A percentile compares a stretch with the other conserved stretches of the same genome.
phyloP scores from a whole-genome alignment of 2,113 vertebrate genomes.

The Stegastes partitus region DNA sequence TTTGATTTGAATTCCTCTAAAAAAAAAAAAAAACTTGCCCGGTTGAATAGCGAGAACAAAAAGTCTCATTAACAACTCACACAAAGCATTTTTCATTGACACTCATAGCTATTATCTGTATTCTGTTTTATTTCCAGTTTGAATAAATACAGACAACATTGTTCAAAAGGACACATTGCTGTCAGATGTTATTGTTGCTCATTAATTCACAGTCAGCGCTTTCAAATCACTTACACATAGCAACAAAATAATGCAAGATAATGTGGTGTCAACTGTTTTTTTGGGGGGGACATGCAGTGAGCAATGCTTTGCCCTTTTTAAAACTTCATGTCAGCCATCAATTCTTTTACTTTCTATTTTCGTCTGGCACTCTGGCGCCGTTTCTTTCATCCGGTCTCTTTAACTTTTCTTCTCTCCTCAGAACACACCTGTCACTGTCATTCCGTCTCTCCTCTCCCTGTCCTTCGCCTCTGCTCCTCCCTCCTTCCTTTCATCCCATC shows the following conservation, averaged over 20 bases:
- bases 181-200: conserved; percentile 24
- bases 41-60: background rate
- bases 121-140: conserved; percentile 18
- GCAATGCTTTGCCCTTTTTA: conserved; percentile 37
- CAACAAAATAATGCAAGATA: conserved; percentile 22
- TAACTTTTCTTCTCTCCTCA: conserved; percentile 48
- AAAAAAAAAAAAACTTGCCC: conserved; percentile 22
- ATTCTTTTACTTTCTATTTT: conserved; percentile 54
- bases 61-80: background rate
- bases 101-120: conserved; percentile 20
- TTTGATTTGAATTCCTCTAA: conserved; percentile 28
- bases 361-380: conserved; percentile 29
- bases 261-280: conserved; percentile 38
- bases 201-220: conserved; percentile 8
- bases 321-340: conserved; percentile 40
- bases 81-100: background rate
- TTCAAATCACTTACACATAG: conserved; percentile 21
- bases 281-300: conserved; percentile 25
- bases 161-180: conserved; percentile 21
- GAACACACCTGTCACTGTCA: conserved; percentile 30
- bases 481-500: conserved; percentile 34
- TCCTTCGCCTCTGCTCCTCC: conserved; percentile 45
- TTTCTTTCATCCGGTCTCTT: conserved; percentile 59
- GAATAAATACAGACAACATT: conserved; percentile 12
- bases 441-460: conserved; percentile 26